These are phyloP conservation scores for Aplodontia rufa DNA, from an alignment of 2,113 vertebrate genomes.

Conservation along the genomic window DNA sequence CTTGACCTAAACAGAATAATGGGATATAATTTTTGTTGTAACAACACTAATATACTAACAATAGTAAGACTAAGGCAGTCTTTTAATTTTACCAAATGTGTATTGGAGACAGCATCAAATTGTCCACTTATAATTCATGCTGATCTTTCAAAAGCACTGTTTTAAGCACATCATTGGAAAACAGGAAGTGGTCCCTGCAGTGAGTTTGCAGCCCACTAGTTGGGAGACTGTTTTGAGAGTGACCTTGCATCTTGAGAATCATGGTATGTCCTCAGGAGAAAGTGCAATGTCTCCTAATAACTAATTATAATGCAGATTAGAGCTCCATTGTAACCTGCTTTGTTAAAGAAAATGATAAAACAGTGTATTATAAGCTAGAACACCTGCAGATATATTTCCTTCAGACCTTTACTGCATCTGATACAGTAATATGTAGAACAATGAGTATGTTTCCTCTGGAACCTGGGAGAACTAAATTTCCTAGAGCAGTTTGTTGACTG, in stretches of 20 bases:
- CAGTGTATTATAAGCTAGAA: background rate
- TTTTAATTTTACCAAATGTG: too few relatives aligned
- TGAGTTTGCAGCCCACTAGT: too few relatives aligned
- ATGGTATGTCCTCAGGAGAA: slow-evolving; percentile 44
- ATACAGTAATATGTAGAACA: background rate
- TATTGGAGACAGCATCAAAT: too few relatives aligned
- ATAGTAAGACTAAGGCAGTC: too few relatives aligned
- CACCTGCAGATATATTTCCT: background rate
- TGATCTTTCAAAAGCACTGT: too few relatives aligned
- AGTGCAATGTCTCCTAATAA: slow-evolving; percentile 19
- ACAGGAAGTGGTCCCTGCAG: too few relatives aligned
- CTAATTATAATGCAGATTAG: slow-evolving; percentile 44
- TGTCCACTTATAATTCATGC: too few relatives aligned
- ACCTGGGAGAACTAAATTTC: background rate
- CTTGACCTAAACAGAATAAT: too few relatives aligned
- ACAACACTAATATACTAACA: too few relatives aligned
- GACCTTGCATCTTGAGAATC: slow-evolving; percentile 41
- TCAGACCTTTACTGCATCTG: slow-evolving; percentile 35
- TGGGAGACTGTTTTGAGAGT: background rate
- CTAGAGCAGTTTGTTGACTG: slow-evolving; percentile 43
- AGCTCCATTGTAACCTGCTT: slow-evolving; percentile 34
- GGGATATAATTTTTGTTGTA: too few relatives aligned
- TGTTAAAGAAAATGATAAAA: slow-evolving; percentile 47
- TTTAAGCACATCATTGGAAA: too few relatives aligned
- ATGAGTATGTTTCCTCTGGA: background rate